A percentile compares a stretch with the other conserved stretches of the same genome.
Evolutionary conservation across 2,888 invertebrate genomes (phyloP).

Genomic region (Drosophila mayaguana): DNA sequence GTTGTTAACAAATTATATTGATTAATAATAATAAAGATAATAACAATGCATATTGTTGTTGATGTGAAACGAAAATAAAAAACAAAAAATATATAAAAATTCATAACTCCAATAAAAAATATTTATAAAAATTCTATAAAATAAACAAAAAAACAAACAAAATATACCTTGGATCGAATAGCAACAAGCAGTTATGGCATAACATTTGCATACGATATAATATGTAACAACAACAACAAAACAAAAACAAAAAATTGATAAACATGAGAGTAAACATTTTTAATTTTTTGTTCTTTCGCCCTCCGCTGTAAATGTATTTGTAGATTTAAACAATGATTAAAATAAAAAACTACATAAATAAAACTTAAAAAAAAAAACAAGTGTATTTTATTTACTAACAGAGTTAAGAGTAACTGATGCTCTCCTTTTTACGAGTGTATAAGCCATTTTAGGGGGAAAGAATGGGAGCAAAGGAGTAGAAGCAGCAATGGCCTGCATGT

Average conservation of each 20-base stretch:
- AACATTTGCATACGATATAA: constrained; percentile 66
- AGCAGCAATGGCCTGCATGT: neutral
- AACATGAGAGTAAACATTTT: constrained; percentile 79
- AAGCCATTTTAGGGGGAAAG: neutral
- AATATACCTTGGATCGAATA: constrained; percentile 55
- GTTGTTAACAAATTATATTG: constrained; percentile 81
- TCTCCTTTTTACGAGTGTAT: neutral
- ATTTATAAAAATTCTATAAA: constrained; percentile 74
- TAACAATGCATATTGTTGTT: constrained; percentile 66
- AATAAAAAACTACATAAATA: constrained; percentile 83
- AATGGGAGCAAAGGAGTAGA: neutral
- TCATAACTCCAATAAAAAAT: constrained; percentile 64
- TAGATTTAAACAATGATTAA: constrained; percentile 85
- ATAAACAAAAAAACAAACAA: neutral
- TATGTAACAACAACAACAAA: constrained; percentile 52
- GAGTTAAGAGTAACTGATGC: neutral
- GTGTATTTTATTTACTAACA: neutral
- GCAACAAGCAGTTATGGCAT: constrained; percentile 40
- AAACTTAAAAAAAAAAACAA: constrained; percentile 67
- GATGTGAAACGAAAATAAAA: constrained; percentile 65
- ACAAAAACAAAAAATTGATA: constrained; percentile 59
- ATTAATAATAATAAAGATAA: constrained; percentile 49
- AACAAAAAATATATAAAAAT: constrained; percentile 39
- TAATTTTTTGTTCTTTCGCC: constrained; percentile 85
- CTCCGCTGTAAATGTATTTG: constrained; percentile 86